These are phyloP conservation scores for Pangasianodon gigas DNA, from an alignment of 2,113 vertebrate species.

Conservation along the genomic window DNA sequence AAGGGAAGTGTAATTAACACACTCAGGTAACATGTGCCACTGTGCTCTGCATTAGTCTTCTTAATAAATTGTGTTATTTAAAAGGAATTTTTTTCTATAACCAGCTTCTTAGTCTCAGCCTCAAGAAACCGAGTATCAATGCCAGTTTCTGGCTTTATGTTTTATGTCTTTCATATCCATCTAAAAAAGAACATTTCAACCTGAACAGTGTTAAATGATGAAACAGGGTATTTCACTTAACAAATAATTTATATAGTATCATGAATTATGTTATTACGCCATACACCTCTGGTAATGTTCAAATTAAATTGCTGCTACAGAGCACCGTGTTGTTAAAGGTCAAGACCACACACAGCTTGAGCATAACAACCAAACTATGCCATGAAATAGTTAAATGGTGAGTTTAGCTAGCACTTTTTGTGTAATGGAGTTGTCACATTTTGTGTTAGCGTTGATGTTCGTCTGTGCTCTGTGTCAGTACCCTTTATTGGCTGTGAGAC, in stretches of 20 bases:
- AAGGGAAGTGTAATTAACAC: neutral
- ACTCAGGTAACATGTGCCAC: constrained; percentile 1
- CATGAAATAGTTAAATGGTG: neutral
- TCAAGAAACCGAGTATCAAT: neutral
- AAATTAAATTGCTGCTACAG: neutral
- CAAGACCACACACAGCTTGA: neutral
- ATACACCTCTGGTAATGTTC: neutral
- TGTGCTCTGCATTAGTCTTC: neutral
- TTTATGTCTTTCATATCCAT: neutral
- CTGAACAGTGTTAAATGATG: neutral
- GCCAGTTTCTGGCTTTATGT: neutral
- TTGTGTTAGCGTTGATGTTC: neutral
- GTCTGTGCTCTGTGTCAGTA: constrained; percentile 3
- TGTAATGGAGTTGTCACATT: neutral
- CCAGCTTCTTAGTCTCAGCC: neutral
- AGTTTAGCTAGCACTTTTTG: neutral
- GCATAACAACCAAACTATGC: neutral
- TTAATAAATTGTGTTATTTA: neutral
- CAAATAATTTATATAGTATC: too few relatives aligned
- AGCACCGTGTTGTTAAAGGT: neutral
- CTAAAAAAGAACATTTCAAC: neutral
- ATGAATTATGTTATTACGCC: neutral
- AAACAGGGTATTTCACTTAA: neutral
- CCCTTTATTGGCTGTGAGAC: constrained; percentile 3
- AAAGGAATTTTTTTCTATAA: neutral